Evolutionary conservation across 2,797 vertebrate species (phyloP), one percentile per base, ranked within the genome.

Genomic region (Phrynocephalus vlangalii): DNA sequence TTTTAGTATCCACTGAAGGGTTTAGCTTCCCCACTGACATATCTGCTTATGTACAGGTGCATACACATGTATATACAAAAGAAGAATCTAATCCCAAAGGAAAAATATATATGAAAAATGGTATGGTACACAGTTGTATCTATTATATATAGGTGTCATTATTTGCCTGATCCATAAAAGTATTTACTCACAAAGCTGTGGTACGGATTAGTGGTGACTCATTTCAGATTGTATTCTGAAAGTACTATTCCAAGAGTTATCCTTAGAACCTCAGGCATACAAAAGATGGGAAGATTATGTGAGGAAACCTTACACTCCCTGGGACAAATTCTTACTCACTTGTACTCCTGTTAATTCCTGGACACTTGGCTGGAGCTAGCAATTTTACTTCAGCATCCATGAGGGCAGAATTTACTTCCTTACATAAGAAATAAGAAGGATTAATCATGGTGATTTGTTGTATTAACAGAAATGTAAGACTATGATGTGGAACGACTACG

Each of bases 371-470:
- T 38, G 82, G 82, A 66, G 11, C 48, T 50, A 50, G 71, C 71
- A 33, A 22, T 73, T n/a, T 75, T 80, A 52, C 56, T 86, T 82
- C 22, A 67, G 30, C 6, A 73, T 60, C 30, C 60, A 44, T 30
- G 38, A 84, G 28, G 84, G 48, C 33, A 80, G 77, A 86, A 86
- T 86, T 83, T 86, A 38, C 16, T 82, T 89, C 67, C 66, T 86
- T 86, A 86, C 24, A 26, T 66, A 60, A 89, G 71, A 86, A 82
- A 82, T 89, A 89, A 71, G 83, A 63, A 85, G 38, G 33, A 82
- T 86, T 89, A 89, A 71, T 33, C 28, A 76, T 60, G 30, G 60
- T 38, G 76, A 76, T 76, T 70, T 89, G 76, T 30, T 79, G 60
- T 75, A 56, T 86, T 75, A 89, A 75, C 44, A 89, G n/a, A 75